Conservation (phyloP, 1,140 invertebrate genomes). For the Lethocerus indicus region DNA sequence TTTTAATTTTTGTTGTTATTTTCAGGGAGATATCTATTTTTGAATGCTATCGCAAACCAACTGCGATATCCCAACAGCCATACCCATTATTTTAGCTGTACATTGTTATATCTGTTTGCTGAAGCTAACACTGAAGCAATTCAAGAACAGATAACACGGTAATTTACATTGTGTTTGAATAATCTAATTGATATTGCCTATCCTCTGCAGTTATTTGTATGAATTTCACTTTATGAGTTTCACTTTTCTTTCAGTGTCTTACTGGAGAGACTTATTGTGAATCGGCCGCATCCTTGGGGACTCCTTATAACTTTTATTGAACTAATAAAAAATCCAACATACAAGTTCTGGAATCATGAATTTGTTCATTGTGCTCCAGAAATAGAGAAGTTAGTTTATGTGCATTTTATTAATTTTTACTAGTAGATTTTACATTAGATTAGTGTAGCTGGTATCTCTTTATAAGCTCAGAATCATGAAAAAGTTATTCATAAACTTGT, state of each 20-base stretch:
- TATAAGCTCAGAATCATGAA: background rate
- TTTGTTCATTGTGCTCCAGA: constrained; percentile 98
- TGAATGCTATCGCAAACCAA: constrained; percentile 98
- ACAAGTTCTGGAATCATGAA: constrained; percentile 98
- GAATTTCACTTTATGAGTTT: constrained; percentile 10
- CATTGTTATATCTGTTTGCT: constrained; percentile 90
- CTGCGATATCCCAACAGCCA: constrained; percentile 97
- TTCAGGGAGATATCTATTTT: constrained; percentile 72
- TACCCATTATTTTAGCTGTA: constrained; percentile 98
- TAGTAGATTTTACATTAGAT: background rate
- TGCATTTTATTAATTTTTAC: background rate
- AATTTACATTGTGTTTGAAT: background rate
- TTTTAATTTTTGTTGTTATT: constrained; percentile 6
- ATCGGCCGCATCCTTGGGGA: constrained; percentile 98
- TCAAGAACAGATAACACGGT: constrained; percentile 63
- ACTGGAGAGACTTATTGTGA: constrained; percentile 91
- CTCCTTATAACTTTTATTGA: constrained; percentile 97
- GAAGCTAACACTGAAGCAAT: constrained; percentile 95
- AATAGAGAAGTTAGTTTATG: constrained; percentile 83
- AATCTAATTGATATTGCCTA: background rate
- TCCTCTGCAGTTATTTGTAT: background rate
- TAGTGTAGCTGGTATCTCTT: background rate
- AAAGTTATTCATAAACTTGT: background rate
- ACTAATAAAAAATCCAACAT: constrained; percentile 95
- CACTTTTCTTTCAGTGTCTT: constrained; percentile 50